Evolutionary conservation across 1,140 invertebrate genomes (phyloP).

Genomic region (Drosophila willistoni): DNA sequence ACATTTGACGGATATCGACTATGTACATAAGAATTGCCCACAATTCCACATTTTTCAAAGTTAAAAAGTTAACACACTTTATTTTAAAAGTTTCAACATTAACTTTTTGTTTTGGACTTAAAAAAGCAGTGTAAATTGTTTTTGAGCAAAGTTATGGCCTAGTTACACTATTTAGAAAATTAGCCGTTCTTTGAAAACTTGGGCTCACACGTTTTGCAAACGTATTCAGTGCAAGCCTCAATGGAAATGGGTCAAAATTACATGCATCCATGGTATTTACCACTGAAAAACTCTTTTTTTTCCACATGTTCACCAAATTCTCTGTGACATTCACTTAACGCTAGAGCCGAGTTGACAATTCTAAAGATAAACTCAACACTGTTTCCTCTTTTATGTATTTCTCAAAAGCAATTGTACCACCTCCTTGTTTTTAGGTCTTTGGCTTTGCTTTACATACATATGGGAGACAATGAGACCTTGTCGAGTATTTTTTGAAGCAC

Average conservation of each 20-base stretch:
- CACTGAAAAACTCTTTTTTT: background rate
- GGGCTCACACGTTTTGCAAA: too few relatives aligned
- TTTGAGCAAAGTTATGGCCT: background rate
- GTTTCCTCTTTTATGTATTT: background rate
- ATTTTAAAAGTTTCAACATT: too few relatives aligned
- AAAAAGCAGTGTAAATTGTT: background rate
- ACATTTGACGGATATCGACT: too few relatives aligned
- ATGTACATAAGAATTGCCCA: too few relatives aligned
- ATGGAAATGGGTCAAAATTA: slow-evolving; percentile 3
- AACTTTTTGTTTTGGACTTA: background rate
- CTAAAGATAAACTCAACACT: slow-evolving; percentile 8
- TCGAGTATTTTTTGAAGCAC: background rate
- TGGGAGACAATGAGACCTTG: background rate
- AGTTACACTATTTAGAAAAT: background rate
- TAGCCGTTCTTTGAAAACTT: background rate
- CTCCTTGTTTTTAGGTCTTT: slow-evolving; percentile 3
- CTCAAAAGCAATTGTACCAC: background rate
- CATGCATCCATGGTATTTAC: background rate
- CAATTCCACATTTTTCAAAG: too few relatives aligned
- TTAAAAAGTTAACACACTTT: too few relatives aligned
- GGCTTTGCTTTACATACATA: background rate
- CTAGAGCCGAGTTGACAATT: background rate
- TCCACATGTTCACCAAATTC: background rate
- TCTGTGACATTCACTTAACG: slow-evolving; percentile 2
- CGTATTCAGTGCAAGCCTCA: background rate